Evolutionary conservation across 2,888 invertebrate species (phyloP).

Genomic region (Ochropleura leucogaster): DNA sequence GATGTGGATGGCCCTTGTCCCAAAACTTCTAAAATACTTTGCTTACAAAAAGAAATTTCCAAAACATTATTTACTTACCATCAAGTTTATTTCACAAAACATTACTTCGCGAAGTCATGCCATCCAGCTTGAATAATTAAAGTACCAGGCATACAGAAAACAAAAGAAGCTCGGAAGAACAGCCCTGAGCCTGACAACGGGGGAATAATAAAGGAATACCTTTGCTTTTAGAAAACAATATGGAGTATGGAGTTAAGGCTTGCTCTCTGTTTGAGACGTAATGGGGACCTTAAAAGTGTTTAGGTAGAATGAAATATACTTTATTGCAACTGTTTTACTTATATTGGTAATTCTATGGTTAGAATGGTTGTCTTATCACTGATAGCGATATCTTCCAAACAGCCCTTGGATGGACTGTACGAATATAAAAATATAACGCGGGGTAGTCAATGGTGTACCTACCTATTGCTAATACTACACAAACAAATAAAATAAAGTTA

Average conservation of each 20-base stretch:
- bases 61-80: conserved; percentile 14
- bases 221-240: conserved; percentile 39
- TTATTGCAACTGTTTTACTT: too few species aligned
- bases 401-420: too few species aligned
- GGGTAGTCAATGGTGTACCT: too few species aligned
- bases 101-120: not conserved
- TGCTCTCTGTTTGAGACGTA: conserved; percentile 13
- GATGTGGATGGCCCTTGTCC: too few species aligned
- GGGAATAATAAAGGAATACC: conserved; percentile 52
- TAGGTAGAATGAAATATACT: too few species aligned
- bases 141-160: conserved; percentile 37
- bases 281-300: not conserved
- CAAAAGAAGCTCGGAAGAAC: conserved; percentile 28
- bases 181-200: conserved; percentile 54
- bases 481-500: too few species aligned
- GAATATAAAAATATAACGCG: too few species aligned
- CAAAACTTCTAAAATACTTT: not conserved
- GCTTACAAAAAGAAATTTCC: too few species aligned
- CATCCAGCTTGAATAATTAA: conserved; percentile 42
- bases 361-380: too few species aligned
- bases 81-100: conserved; percentile 5
- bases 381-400: too few species aligned
- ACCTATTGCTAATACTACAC: too few species aligned
- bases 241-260: conserved; percentile 5
- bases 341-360: too few species aligned